A percentile compares a stretch with the other conserved stretches of the same genome.
phyloP scores from a whole-genome alignment of 2,797 vertebrate species.

The Acipenser ruthenus region DNA sequence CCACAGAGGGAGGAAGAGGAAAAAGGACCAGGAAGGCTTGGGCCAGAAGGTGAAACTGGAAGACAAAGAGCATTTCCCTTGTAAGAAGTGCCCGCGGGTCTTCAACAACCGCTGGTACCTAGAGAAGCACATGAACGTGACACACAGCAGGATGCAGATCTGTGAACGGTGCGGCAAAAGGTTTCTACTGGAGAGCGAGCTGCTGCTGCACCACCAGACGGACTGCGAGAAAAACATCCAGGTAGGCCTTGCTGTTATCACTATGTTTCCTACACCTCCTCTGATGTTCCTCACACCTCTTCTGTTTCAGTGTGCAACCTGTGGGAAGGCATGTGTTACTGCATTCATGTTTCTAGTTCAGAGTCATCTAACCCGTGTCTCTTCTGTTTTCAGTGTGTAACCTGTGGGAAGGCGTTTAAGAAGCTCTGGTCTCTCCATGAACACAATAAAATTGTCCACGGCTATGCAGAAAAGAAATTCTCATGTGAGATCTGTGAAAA shows the following conservation, averaged over 20 bases:
- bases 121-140: constrained; percentile 98
- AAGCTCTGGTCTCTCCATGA: constrained; percentile 97
- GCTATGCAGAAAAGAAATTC: constrained; percentile 95
- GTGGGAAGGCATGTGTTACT: constrained; percentile 66
- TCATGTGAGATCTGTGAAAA: constrained; percentile 97
- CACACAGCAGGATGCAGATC: constrained; percentile 96
- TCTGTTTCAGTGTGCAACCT: constrained; percentile 75
- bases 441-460: constrained; percentile 94
- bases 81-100: constrained; percentile 88
- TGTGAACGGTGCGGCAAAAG: constrained; percentile 91
- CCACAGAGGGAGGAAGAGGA: constrained; percentile 53
- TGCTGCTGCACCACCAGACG: constrained; percentile 90
- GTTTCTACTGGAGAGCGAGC: constrained; percentile 90
- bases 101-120: constrained; percentile 99
- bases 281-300: background rate
- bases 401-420: constrained; percentile 92
- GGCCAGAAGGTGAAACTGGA: constrained; percentile 89
- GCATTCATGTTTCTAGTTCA: too few relatives aligned
- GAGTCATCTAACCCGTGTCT: background rate
- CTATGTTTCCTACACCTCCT: too few relatives aligned
- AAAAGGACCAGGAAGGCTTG: constrained; percentile 56
- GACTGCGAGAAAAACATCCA: constrained; percentile 97
- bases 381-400: constrained; percentile 70
- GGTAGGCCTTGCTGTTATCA: constrained; percentile 46
- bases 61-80: constrained; percentile 88